phyloP scores from a whole-genome alignment of 2,797 vertebrate genomes.

The Falco concolor region DNA sequence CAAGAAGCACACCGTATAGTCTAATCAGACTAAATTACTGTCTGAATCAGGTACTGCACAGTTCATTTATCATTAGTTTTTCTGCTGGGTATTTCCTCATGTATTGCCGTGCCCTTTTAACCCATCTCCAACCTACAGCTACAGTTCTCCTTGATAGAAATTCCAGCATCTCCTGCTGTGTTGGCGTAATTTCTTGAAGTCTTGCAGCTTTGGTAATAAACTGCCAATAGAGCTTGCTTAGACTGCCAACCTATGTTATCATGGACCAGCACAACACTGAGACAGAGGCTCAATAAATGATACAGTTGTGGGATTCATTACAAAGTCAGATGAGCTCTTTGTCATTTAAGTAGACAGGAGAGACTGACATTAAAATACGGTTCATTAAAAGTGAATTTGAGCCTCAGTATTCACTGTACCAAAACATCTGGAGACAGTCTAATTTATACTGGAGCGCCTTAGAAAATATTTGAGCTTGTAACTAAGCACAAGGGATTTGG shows the following conservation, averaged over 20 bases:
- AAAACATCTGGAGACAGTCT: slow-evolving; percentile 72
- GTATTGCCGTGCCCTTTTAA: neutral
- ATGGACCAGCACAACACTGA: slow-evolving; percentile 3
- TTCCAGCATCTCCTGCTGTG: neutral
- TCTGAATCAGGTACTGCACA: neutral
- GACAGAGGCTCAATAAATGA: slow-evolving; percentile 45
- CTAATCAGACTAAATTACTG: neutral
- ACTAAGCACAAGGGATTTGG: slow-evolving; percentile 71
- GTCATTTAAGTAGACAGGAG: slow-evolving; percentile 70
- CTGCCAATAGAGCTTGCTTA: neutral
- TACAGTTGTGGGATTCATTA: slow-evolving; percentile 64
- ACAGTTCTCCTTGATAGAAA: neutral
- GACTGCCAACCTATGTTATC: slow-evolving; percentile 3
- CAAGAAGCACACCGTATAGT: neutral
- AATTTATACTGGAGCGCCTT: slow-evolving; percentile 63
- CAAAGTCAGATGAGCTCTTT: slow-evolving; percentile 74
- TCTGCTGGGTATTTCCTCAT: neutral
- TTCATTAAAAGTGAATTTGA: slow-evolving; percentile 77
- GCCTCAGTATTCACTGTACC: slow-evolving; percentile 60
- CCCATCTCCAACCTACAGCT: neutral
- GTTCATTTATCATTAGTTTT: neutral
- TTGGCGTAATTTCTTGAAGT: slow-evolving; percentile 18
- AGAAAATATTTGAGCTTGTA: slow-evolving; percentile 68
- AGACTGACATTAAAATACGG: slow-evolving; percentile 71
- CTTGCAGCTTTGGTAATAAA: slow-evolving; percentile 14